Base-by-base conservation (phyloP, 2,113 vertebrate genomes). In the Alexandromys fortis region DNA sequence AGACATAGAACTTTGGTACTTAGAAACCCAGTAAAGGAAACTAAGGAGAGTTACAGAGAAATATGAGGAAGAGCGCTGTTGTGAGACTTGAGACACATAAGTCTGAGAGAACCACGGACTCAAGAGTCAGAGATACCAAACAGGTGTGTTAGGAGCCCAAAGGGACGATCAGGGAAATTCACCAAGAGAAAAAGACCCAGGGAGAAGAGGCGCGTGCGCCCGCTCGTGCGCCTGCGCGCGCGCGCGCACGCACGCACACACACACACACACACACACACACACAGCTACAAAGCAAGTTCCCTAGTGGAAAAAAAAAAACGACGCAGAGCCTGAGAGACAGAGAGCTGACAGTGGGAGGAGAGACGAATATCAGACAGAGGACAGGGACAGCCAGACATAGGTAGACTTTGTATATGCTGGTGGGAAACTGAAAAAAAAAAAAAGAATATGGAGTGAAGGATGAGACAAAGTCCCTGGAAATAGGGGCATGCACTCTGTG, bases 131-230 rank as follows among this genome's bases (percentile, higher is more conserved):
- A 55, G 79, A 91, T 33, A 42, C 16, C 47, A 68, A 72, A 52
- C 68, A 93, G 65, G 78, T 49, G 24, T 93, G n/a, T 22, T 33
- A 72, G 79, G 58, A 49, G 86, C 35, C 52, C 33, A 55, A 65
- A 68, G 61, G 58, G 47, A 81, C 6, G 3, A 42, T 38, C 67
- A 16, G 42, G 30, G 63, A 90, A 76, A 58, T 63, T 21, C 28
- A 63, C n/a, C 49, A 78, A 72, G 77, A 93, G 67, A 93, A 28
- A 33, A 33, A 52, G 30, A 85, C 38, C 61, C 38, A 45, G 11
- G 75, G 17, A 76, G 16, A 72, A 45, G n/a, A 77, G 33, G 67
- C 52, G 28, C 2, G 49, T 1, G 10, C 9, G 47, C 47, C 8
- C 49, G 49, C 49, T 10, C 0, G 45, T 5, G 45, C 45, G 45